Conservation (phyloP, 2,797 vertebrate genomes). For the Onychomys leucogaster region DNA sequence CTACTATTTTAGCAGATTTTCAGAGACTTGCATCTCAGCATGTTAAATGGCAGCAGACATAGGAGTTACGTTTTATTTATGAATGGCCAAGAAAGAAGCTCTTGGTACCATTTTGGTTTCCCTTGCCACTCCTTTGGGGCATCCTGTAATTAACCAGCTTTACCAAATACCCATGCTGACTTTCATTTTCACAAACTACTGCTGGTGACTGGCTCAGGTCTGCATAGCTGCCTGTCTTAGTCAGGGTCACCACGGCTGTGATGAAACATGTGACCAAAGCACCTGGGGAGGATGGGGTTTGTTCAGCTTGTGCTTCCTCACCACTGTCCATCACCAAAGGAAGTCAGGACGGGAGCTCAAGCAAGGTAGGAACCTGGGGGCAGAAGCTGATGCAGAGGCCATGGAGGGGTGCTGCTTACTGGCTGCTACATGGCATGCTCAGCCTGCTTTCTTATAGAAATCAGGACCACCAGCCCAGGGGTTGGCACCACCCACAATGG, state of each 20-base stretch:
- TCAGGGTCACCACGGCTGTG: neutral
- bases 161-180: neutral
- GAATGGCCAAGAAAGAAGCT: constrained; percentile 7
- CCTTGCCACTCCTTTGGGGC: neutral
- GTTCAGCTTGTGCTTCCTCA: neutral
- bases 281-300: neutral
- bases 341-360: neutral
- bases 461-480: neutral
- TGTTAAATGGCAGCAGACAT: neutral
- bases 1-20: constrained; percentile 23
- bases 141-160: neutral
- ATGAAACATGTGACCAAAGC: too few relatives aligned
- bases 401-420: neutral
- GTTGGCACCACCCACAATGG: neutral
- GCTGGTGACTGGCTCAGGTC: neutral
- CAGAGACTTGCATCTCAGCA: neutral
- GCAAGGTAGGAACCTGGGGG: neutral
- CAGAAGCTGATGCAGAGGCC: neutral
- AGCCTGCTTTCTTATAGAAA: neutral
- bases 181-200: constrained; percentile 35
- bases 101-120: neutral
- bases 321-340: neutral
- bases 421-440: neutral
- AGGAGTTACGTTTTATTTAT: constrained; percentile 42
- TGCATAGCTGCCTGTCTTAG: neutral